Base-by-base conservation (phyloP, 92 coral and sea anemone species). In the Hydrozoanthus gracilis region DNA sequence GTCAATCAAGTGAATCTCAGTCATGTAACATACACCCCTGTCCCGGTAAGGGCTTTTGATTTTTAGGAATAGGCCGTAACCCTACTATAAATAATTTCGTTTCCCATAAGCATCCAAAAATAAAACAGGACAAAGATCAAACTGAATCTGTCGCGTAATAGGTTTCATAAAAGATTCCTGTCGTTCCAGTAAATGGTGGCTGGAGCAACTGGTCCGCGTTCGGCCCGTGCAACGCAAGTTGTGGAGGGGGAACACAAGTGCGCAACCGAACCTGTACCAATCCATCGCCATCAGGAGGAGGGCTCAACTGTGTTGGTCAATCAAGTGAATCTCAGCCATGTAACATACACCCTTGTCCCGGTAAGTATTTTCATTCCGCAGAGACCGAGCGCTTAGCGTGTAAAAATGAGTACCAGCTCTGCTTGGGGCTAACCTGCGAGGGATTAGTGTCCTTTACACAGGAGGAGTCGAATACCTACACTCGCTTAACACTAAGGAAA, bases 21-120 rank as follows among this genome's bases (percentile, higher is more conserved):
- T 2, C 35, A 54, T 54, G 60, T 54, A 54, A 54, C 60, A 2
- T 2, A 7, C 8, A 54, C 60, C 60, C 60, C 13, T 54, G 35
- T 27, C 35, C 35, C 35, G 35, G 35, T 27, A 27, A 27, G 35
- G 35, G 35, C 35, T 27, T 27, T n/a, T 62, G 69, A n/a, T 62
- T 62, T 62, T 62, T n/a, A 62, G 2, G 13, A 54, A 54, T 54
- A 54, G 60, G 60, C 60, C 60, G 60, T 54, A 0, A 54, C 13
- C 60, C 60, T 54, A 12, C 69, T 62, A 62, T 20, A 68, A 67
- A 68, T 68, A 11, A 68, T 20, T 62, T 67, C 44, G 72, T 67
- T 14, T n/a, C 11, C 44, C 44, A 14, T 54, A 54, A 54, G 9
- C 35, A 27, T 27, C 35, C 35, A 27, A 27, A 27, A 27, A 27